Percentiles rank a stretch among this genome's conserved stretches.
phyloP scores from a whole-genome alignment of 2,797 vertebrate genomes.

The Microctenopoma lineatum region DNA sequence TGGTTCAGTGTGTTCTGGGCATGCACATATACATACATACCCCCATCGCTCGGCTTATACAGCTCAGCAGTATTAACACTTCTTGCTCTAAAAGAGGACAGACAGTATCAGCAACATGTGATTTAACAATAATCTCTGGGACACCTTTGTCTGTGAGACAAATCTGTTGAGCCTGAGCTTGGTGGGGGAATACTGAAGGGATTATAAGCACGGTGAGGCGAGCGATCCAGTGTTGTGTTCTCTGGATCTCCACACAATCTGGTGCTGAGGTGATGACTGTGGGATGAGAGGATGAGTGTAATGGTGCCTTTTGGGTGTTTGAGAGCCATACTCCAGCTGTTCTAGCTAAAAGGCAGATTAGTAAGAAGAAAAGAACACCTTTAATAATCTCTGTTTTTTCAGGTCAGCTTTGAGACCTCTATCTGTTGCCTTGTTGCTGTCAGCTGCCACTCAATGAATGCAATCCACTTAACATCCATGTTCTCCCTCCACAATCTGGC shows the following conservation, averaged over 20 bases:
- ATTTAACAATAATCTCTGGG: conserved; percentile 25
- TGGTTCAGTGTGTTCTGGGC: neutral
- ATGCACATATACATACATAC: neutral
- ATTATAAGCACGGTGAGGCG: conserved; percentile 3
- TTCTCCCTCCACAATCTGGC: neutral
- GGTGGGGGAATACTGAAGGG: neutral
- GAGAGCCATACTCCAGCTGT: conserved; percentile 25
- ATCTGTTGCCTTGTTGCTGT: neutral
- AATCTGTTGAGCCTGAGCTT: neutral
- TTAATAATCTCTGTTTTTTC: no score
- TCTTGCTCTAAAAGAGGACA: conserved; percentile 13
- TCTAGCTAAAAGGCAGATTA: conserved; percentile 8
- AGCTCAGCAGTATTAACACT: conserved; percentile 12
- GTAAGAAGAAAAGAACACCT: neutral
- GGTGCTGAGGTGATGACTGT: neutral
- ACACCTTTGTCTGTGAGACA: conserved; percentile 11
- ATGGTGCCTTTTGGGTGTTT: conserved; percentile 24
- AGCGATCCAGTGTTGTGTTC: conserved; percentile 1
- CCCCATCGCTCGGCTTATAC: neutral
- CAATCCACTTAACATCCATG: no score
- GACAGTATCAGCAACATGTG: conserved; percentile 18
- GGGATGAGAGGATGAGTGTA: conserved; percentile 11
- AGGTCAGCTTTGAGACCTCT: neutral
- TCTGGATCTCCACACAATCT: conserved; percentile 18
- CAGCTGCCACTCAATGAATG: neutral